Conservation (phyloP, 1,140 invertebrate species). For the Nasonia longicornis region DNA sequence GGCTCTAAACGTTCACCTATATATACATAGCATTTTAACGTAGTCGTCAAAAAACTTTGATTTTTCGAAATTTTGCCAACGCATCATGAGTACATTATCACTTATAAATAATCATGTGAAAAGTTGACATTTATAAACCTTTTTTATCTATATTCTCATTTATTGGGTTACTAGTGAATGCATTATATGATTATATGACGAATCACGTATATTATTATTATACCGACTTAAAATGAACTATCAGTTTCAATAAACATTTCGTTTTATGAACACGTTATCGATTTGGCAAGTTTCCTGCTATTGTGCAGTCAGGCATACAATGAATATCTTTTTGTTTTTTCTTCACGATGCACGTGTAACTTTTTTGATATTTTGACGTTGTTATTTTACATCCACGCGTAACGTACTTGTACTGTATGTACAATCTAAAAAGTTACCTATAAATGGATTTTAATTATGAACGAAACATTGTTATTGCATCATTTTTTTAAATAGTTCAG, state of each 20-base stretch:
- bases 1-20: too few species aligned
- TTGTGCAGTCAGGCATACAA: neutral
- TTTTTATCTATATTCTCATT: neutral
- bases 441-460: neutral
- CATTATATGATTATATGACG: too few species aligned
- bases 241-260: neutral
- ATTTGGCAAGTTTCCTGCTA: neutral
- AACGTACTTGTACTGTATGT: neutral
- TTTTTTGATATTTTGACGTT: too few species aligned
- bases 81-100: too few species aligned
- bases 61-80: neutral
- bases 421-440: neutral
- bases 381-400: too few species aligned
- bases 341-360: neutral
- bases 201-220: neutral
- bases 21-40: too few species aligned
- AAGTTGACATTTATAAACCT: too few species aligned
- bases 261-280: neutral
- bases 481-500: neutral
- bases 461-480: neutral
- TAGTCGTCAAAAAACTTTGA: too few species aligned
- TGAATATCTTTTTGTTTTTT: neutral
- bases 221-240: neutral
- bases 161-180: neutral
- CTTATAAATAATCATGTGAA: too few species aligned